These are phyloP conservation scores for Mormyrops boulengeri DNA, from an alignment of 2,797 vertebrate genomes.

Conservation along the genomic window DNA sequence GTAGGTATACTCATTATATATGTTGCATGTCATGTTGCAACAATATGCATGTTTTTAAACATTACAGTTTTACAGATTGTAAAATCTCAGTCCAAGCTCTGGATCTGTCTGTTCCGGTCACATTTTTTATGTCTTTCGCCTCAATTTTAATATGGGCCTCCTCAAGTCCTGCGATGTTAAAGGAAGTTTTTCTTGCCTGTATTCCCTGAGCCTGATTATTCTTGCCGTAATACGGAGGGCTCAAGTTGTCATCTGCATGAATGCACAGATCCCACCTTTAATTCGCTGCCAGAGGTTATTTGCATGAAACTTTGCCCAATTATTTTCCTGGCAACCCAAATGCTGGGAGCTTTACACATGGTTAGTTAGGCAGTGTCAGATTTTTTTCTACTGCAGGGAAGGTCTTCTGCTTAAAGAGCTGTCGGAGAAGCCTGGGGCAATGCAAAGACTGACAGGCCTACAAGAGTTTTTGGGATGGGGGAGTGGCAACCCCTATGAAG, in stretches of 20 bases:
- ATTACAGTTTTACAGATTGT: background rate
- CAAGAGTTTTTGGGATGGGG: background rate
- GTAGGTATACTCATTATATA: background rate
- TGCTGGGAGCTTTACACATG: constrained; percentile 50
- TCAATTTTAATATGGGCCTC: constrained; percentile 32
- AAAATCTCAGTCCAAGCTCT: background rate
- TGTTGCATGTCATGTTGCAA: background rate
- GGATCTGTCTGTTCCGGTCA: background rate
- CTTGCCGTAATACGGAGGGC: constrained; percentile 40
- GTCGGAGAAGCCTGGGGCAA: constrained; percentile 17
- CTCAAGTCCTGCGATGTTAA: constrained; percentile 43
- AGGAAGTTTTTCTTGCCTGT: constrained; percentile 33
- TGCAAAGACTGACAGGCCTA: background rate
- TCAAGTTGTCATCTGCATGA: constrained; percentile 66
- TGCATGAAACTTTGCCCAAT: constrained; percentile 68
- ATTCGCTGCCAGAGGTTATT: constrained; percentile 54
- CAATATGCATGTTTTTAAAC: background rate
- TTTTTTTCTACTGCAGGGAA: constrained; percentile 16
- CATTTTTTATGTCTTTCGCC: constrained; percentile 16
- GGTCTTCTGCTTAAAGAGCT: constrained; percentile 34
- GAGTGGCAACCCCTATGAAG: background rate
- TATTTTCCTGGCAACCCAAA: constrained; percentile 51
- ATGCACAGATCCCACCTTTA: constrained; percentile 61
- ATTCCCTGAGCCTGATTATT: constrained; percentile 46
- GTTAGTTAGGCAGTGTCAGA: constrained; percentile 43